Percentiles rank a stretch among this genome's conserved stretches.
phyloP scores from a whole-genome alignment of 2,888 invertebrate species.

The Baccha elongata region DNA sequence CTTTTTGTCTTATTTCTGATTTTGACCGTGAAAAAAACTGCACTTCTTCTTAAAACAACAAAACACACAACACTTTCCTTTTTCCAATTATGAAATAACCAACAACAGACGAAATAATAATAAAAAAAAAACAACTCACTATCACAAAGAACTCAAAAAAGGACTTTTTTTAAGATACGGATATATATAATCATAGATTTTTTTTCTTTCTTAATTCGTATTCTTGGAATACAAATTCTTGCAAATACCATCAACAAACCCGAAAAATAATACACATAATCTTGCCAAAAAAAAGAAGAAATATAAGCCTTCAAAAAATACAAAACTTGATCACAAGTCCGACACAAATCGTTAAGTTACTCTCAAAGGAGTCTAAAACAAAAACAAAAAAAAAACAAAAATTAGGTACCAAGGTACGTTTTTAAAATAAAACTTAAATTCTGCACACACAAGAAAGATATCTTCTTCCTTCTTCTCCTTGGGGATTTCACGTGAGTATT shows the following conservation, averaged over 20 bases:
- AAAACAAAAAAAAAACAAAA: background rate
- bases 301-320: constrained; percentile 18
- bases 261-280: constrained; percentile 36
- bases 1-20: constrained; percentile 63
- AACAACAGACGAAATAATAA: constrained; percentile 73
- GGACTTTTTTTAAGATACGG: too few species aligned
- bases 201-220: constrained; percentile 42
- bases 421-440: constrained; percentile 42
- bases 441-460: constrained; percentile 69
- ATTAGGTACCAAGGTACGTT: too few species aligned
- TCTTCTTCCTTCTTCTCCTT: constrained; percentile 73
- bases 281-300: constrained; percentile 18
- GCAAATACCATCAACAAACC: constrained; percentile 63
- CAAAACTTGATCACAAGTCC: constrained; percentile 49
- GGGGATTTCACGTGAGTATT: constrained; percentile 70
- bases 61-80: constrained; percentile 71
- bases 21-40: constrained; percentile 69
- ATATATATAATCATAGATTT: background rate
- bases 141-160: constrained; percentile 37
- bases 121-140: constrained; percentile 26
- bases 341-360: constrained; percentile 56
- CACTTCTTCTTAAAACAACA: constrained; percentile 55
- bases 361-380: constrained; percentile 59
- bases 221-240: constrained; percentile 69
- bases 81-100: constrained; percentile 66